phyloP scores from a whole-genome alignment of 2,113 vertebrate species.

The Physeter macrocephalus region DNA sequence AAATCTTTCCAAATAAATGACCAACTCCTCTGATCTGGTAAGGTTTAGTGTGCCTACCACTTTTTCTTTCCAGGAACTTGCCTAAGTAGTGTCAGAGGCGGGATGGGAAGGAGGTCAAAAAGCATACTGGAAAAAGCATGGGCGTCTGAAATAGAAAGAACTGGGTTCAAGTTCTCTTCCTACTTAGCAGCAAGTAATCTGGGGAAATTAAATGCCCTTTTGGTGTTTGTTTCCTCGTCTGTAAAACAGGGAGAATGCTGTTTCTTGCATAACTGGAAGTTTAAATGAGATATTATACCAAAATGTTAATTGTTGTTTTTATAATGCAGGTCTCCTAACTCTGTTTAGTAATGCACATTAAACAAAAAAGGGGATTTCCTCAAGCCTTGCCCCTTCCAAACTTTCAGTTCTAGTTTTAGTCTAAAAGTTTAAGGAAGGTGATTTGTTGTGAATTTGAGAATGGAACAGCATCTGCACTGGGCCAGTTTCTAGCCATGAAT shows the following conservation, averaged over 20 bases:
- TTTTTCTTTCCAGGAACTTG: neutral
- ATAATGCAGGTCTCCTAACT: neutral
- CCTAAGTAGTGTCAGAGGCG: neutral
- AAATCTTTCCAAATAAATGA: neutral
- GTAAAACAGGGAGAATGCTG: neutral
- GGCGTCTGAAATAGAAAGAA: neutral
- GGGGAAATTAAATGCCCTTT: neutral
- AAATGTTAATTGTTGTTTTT: neutral
- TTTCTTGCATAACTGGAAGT: neutral
- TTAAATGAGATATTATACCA: neutral
- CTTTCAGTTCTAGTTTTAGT: conserved; percentile 12
- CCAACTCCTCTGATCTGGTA: neutral
- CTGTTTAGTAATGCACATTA: neutral
- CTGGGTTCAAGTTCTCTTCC: neutral
- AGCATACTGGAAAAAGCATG: neutral
- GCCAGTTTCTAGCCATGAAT: neutral
- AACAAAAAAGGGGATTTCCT: neutral
- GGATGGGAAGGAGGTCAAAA: neutral
- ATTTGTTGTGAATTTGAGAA: neutral
- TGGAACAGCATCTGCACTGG: neutral
- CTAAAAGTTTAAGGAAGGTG: neutral
- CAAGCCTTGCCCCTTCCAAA: neutral
- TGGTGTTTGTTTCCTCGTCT: neutral
- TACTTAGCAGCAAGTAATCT: neutral
- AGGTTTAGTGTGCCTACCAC: neutral